A percentile compares a stretch with the other conserved stretches of the same genome.
phyloP scores from a whole-genome alignment of 2,888 invertebrate species.

The Sympetrum striolatum region DNA sequence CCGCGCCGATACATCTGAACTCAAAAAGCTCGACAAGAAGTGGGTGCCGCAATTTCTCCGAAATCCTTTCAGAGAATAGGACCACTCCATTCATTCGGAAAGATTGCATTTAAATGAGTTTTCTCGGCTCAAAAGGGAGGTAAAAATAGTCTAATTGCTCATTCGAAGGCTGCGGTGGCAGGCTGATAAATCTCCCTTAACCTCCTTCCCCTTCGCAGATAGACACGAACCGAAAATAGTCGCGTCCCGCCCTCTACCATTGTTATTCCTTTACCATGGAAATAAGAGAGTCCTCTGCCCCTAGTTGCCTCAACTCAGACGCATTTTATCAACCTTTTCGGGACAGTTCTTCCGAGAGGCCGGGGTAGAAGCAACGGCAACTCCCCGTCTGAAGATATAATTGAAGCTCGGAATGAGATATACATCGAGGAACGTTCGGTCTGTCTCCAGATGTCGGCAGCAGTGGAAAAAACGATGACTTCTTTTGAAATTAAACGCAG shows the following conservation, averaged over 20 bases:
- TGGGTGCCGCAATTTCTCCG: too few relatives aligned
- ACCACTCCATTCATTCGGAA: too few relatives aligned
- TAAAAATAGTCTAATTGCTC: conserved; percentile 5
- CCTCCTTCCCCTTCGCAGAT: neutral
- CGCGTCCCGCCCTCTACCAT: neutral
- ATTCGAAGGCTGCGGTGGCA: neutral
- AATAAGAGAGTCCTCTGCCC: neutral
- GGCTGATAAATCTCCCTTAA: neutral
- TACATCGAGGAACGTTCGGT: too few relatives aligned
- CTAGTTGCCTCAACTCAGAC: neutral
- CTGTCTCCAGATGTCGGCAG: too few relatives aligned
- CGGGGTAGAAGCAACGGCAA: neutral
- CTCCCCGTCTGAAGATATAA: neutral
- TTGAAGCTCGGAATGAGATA: neutral
- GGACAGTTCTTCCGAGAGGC: neutral
- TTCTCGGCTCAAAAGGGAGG: neutral
- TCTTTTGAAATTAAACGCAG: too few relatives aligned
- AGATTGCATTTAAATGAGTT: too few relatives aligned
- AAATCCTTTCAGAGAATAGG: too few relatives aligned
- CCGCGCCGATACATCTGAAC: too few relatives aligned
- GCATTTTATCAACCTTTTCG: neutral
- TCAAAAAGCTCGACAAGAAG: too few relatives aligned
- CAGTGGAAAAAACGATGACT: too few relatives aligned
- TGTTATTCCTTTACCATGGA: conserved; percentile 4
- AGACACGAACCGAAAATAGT: conserved; percentile 1